Percentiles rank a stretch among this genome's conserved stretches.
Evolutionary conservation across 2,888 invertebrate genomes (phyloP).

Genomic region (Calephelis perditalis): DNA sequence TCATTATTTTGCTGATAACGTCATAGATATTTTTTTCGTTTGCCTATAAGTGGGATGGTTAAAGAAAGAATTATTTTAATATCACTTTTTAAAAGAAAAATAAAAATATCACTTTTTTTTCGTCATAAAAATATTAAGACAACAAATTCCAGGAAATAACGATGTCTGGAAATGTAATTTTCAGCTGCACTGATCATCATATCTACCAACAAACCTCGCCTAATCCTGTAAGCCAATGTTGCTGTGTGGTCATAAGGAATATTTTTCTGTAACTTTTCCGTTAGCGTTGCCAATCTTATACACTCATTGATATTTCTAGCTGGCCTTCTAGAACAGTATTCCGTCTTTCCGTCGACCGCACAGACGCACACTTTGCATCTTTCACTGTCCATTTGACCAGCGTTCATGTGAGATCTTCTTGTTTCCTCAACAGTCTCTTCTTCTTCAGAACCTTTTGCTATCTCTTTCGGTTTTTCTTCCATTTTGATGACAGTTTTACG

Average conservation of each 20-base stretch:
- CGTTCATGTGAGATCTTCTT: slow-evolving; percentile 46
- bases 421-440: slow-evolving; percentile 7
- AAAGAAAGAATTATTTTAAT: too few species aligned
- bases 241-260: slow-evolving; percentile 45
- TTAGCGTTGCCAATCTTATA: slow-evolving; percentile 38
- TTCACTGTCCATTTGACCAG: slow-evolving; percentile 37
- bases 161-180: slow-evolving; percentile 1
- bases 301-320: slow-evolving; percentile 60
- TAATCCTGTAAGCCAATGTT: slow-evolving; percentile 42
- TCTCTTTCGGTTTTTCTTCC: slow-evolving; percentile 17
- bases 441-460: neutral
- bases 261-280: slow-evolving; percentile 33
- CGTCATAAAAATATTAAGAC: too few species aligned
- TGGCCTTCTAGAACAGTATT: slow-evolving; percentile 53
- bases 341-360: slow-evolving; percentile 48
- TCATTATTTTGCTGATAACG: neutral
- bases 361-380: slow-evolving; percentile 56
- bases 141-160: neutral
- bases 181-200: slow-evolving; percentile 36
- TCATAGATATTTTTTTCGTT: neutral
- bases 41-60: too few species aligned
- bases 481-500: slow-evolving; percentile 52
- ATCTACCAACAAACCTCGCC: slow-evolving; percentile 43
- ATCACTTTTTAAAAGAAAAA: too few species aligned
- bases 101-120: too few species aligned